Evolutionary conservation across 2,888 invertebrate species (phyloP).

Genomic region (Hydriomena furcata): DNA sequence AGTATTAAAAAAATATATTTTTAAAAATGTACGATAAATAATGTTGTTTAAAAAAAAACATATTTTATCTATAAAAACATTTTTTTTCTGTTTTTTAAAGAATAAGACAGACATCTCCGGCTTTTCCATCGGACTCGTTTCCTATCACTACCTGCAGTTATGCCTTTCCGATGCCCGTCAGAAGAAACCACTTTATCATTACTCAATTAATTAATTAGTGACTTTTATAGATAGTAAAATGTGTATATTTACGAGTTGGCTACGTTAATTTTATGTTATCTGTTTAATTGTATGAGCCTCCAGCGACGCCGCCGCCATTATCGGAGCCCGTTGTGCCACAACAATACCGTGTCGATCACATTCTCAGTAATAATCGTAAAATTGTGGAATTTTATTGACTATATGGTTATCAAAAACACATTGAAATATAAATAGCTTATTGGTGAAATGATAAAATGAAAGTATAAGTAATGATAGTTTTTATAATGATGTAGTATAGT

Average conservation of each 20-base stretch:
- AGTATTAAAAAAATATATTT: too few species aligned
- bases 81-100: too few species aligned
- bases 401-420: constrained; percentile 16
- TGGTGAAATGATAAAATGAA: not conserved
- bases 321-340: constrained; percentile 43
- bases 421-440: not conserved
- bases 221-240: constrained; percentile 80
- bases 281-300: constrained; percentile 70
- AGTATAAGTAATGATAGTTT: not conserved
- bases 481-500: too few species aligned
- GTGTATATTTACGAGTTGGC: constrained; percentile 73
- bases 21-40: too few species aligned
- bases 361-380: constrained; percentile 42
- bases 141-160: constrained; percentile 29
- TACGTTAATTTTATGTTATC: constrained; percentile 79
- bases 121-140: not conserved
- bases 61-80: too few species aligned
- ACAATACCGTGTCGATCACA: constrained; percentile 47
- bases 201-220: constrained; percentile 81
- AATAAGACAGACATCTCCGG: too few species aligned
- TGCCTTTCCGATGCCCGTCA: constrained; percentile 53
- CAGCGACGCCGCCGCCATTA: constrained; percentile 48
- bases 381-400: constrained; percentile 29
- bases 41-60: too few species aligned
- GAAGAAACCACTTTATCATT: constrained; percentile 72